Conservation (phyloP, 1,140 invertebrate species). For the Tetragonula clypearis region DNA sequence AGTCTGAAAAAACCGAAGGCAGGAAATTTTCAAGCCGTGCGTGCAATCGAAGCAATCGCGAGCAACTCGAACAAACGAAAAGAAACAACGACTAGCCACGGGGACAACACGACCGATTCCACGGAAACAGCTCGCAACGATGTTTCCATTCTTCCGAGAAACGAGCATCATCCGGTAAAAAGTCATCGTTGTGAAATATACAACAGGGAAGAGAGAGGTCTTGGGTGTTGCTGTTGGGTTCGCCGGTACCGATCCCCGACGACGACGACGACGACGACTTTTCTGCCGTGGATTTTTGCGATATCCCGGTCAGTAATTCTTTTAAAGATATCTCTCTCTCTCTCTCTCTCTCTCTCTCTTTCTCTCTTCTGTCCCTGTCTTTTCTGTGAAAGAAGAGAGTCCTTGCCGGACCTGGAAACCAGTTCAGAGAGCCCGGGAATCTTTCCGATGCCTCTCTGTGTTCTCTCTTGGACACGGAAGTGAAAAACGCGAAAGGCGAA, state of each 20-base stretch:
- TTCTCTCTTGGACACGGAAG: conserved; percentile 46
- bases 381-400: not conserved
- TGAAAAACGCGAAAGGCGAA: conserved; percentile 50
- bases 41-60: too few species aligned
- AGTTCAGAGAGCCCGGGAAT: conserved; percentile 39
- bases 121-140: not conserved
- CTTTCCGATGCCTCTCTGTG: conserved; percentile 35
- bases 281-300: conserved; percentile 23
- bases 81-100: not conserved
- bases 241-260: not conserved
- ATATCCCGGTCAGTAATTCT: conserved; percentile 18
- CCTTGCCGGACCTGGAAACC: conserved; percentile 40
- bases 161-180: conserved; percentile 3
- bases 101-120: not conserved
- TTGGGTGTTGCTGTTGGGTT: not conserved
- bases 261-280: not conserved
- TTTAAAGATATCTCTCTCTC: not conserved
- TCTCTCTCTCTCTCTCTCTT: not conserved
- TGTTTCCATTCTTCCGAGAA: conserved; percentile 15
- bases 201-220: not conserved
- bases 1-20: too few species aligned
- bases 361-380: not conserved
- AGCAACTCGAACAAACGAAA: not conserved
- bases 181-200: conserved; percentile 12
- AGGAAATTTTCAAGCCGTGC: too few species aligned